Evolutionary conservation across 2,113 vertebrate species (phyloP).

Genomic region (Semnornis frantzii): DNA sequence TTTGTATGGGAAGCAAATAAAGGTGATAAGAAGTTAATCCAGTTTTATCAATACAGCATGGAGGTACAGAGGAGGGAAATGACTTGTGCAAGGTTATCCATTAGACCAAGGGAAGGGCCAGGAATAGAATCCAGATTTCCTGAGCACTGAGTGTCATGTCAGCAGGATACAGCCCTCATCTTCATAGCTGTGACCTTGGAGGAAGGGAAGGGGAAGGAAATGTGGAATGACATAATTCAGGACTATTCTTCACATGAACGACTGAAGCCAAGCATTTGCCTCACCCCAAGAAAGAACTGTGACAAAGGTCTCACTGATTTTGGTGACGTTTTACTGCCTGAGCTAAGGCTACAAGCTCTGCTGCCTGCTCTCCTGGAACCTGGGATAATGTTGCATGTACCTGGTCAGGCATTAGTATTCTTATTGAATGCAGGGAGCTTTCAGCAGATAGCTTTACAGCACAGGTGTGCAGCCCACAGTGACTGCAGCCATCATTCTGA

Average conservation of each 20-base stretch:
- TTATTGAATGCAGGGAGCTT: slow-evolving; percentile 34
- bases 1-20: neutral
- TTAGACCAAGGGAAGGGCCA: neutral
- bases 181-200: neutral
- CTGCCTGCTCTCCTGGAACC: neutral
- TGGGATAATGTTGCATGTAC: neutral
- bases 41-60: neutral
- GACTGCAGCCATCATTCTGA: neutral
- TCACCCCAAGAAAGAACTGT: neutral
- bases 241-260: neutral
- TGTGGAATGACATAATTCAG: neutral
- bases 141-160: slow-evolving; percentile 7
- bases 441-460: neutral
- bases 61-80: neutral
- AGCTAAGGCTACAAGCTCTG: neutral
- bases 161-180: slow-evolving; percentile 9
- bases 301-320: neutral
- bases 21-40: neutral
- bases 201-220: slow-evolving; percentile 17
- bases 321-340: neutral
- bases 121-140: slow-evolving; percentile 47
- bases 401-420: neutral
- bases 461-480: neutral
- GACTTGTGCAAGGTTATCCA: neutral
- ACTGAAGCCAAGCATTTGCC: neutral